Conservation (phyloP, 2,797 vertebrate genomes). For the Nannoperca australis region DNA sequence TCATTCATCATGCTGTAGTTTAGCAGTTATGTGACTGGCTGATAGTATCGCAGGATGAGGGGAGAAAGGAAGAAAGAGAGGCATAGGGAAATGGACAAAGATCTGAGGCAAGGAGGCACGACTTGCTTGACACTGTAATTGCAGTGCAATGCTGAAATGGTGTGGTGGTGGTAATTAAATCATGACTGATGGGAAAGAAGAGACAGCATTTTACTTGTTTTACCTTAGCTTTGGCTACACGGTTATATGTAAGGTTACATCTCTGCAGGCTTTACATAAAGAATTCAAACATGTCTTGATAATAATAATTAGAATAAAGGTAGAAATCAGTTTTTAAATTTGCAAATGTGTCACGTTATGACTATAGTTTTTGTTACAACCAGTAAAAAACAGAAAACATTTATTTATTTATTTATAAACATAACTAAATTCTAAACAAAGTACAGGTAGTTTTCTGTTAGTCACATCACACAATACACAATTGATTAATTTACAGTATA, state of each 20-base stretch:
- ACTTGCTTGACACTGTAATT: conserved; percentile 33
- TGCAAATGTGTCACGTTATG: background rate
- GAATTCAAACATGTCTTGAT: background rate
- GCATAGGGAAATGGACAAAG: background rate
- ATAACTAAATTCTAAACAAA: background rate
- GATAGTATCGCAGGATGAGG: background rate
- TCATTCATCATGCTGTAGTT: conserved; percentile 37
- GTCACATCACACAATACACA: background rate
- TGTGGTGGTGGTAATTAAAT: conserved; percentile 10
- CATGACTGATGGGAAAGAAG: background rate
- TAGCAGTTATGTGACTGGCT: background rate
- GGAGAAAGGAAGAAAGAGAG: background rate
- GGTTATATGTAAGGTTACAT: background rate
- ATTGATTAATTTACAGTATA: background rate
- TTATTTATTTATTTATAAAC: no score
- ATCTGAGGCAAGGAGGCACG: conserved; percentile 4
- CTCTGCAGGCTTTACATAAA: background rate
- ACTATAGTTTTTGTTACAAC: background rate
- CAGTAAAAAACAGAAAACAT: background rate
- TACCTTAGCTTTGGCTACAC: background rate
- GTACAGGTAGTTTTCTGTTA: background rate
- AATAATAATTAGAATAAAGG: no score
- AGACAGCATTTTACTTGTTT: background rate
- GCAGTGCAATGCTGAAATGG: background rate
- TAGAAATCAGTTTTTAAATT: background rate